Evolutionary conservation across 2,797 vertebrate species (phyloP).

Genomic region (Lutjanus campechanus): DNA sequence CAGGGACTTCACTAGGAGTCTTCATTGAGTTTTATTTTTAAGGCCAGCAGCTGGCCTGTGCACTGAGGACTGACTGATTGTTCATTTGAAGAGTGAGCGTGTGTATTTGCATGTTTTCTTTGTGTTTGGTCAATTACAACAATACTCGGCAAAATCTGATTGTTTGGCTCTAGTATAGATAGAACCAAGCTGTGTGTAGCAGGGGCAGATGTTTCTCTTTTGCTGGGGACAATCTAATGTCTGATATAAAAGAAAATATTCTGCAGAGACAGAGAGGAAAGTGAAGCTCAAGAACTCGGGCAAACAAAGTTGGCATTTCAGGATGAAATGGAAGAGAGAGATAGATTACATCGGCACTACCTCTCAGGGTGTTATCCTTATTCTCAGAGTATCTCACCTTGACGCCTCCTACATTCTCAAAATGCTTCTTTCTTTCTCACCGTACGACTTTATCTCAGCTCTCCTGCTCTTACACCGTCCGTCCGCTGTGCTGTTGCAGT

Average conservation of each 20-base stretch:
- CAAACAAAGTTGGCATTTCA: slow-evolving; percentile 42
- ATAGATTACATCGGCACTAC: slow-evolving; percentile 22
- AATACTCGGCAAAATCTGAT: slow-evolving; percentile 37
- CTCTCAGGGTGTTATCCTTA: slow-evolving; percentile 30
- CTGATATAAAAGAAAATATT: slow-evolving; percentile 31
- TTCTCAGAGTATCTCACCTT: slow-evolving; percentile 25
- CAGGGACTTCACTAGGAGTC: slow-evolving; percentile 48
- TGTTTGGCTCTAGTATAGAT: slow-evolving; percentile 28
- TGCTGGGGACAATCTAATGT: slow-evolving; percentile 28
- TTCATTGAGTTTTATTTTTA: slow-evolving; percentile 70
- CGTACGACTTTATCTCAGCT: slow-evolving; percentile 1
- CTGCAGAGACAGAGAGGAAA: slow-evolving; percentile 30
- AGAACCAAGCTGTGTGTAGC: slow-evolving; percentile 14
- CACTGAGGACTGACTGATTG: slow-evolving; percentile 50
- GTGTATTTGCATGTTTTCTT: slow-evolving; percentile 53
- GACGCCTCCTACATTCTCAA: slow-evolving; percentile 4
- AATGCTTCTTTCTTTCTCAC: slow-evolving; percentile 4
- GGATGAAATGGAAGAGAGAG: slow-evolving; percentile 13
- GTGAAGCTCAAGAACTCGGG: slow-evolving; percentile 25
- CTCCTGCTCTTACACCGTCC: slow-evolving; percentile 6
- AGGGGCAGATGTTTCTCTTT: slow-evolving; percentile 56
- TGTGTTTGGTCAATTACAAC: slow-evolving; percentile 27
- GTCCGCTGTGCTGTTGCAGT: slow-evolving; percentile 12
- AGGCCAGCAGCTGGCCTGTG: slow-evolving; percentile 69
- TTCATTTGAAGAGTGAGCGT: slow-evolving; percentile 31